phyloP scores from a whole-genome alignment of 92 coral and sea anemone species.

The Phymanthus crucifer region DNA sequence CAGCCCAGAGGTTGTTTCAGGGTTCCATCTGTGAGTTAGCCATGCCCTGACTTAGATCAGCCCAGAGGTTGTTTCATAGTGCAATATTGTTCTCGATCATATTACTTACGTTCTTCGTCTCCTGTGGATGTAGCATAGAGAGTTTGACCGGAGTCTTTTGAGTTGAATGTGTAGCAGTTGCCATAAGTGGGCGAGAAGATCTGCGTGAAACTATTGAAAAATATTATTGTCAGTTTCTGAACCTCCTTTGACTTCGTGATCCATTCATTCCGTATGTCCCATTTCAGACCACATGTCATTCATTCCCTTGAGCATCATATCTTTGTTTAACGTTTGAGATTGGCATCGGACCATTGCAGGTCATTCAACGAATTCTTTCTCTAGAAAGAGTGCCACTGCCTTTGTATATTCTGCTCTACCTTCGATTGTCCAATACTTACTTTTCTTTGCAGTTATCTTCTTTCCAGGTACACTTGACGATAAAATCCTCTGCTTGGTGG shows the following conservation, averaged over 20 bases:
- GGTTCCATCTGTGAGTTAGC: no score
- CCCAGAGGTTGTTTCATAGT: no score
- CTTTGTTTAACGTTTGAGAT: no score
- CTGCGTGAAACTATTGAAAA: constrained; percentile 3
- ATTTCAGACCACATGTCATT: background rate
- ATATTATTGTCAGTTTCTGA: background rate
- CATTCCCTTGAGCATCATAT: background rate
- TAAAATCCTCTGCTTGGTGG: constrained; percentile 43
- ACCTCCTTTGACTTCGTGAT: background rate
- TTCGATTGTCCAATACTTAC: no score
- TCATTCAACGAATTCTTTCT: no score
- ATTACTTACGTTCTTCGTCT: background rate
- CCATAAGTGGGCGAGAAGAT: constrained; percentile 11
- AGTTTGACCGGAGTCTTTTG: background rate
- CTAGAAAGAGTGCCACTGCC: no score
- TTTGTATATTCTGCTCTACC: no score
- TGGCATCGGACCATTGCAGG: no score
- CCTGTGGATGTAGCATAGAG: background rate
- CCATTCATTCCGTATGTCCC: background rate
- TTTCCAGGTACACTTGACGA: constrained; percentile 36
- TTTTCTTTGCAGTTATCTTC: constrained; percentile 6
- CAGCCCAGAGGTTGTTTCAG: no score
- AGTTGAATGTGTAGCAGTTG: constrained; percentile 34
- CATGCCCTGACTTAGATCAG: no score
- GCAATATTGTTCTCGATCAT: no score